A percentile compares a stretch with the other conserved stretches of the same genome.
Conservation (phyloP, 2,797 vertebrate genomes). For the Pangasius macronema region DNA sequence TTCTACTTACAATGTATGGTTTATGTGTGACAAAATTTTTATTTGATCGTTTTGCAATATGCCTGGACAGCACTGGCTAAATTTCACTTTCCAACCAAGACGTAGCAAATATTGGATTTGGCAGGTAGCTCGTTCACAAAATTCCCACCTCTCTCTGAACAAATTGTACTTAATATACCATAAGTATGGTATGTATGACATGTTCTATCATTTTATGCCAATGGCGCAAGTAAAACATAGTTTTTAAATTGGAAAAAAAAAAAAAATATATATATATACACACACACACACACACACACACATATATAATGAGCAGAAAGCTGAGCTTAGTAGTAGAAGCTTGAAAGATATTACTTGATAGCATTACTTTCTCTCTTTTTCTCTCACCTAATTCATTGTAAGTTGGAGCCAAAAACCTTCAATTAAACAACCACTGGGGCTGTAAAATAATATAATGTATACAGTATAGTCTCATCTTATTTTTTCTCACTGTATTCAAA, state of each 20-base stretch:
- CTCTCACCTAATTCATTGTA: background rate
- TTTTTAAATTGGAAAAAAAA: no score
- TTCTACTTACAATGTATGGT: background rate
- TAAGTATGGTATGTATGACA: background rate
- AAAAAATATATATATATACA: no score
- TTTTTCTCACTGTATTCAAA: background rate
- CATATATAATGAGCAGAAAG: background rate
- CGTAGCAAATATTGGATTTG: background rate
- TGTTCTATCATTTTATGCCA: no score
- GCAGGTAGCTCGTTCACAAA: background rate
- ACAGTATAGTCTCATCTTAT: background rate
- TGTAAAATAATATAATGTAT: background rate
- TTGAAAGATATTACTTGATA: background rate
- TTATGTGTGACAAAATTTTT: background rate
- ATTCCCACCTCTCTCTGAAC: background rate
- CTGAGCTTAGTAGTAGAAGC: background rate
- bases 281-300: no score
- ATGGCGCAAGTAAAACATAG: no score
- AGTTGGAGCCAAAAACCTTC: background rate
- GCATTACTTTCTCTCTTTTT: background rate
- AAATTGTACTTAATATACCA: background rate
- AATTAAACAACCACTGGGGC: background rate
- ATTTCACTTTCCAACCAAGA: conserved; percentile 3
- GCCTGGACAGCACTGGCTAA: background rate
- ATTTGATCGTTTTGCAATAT: background rate